Percentiles rank a stretch among this genome's conserved stretches.
These are phyloP conservation scores for Pararge aegeria DNA, from an alignment of 1,140 invertebrate genomes.

Conservation along the genomic window DNA sequence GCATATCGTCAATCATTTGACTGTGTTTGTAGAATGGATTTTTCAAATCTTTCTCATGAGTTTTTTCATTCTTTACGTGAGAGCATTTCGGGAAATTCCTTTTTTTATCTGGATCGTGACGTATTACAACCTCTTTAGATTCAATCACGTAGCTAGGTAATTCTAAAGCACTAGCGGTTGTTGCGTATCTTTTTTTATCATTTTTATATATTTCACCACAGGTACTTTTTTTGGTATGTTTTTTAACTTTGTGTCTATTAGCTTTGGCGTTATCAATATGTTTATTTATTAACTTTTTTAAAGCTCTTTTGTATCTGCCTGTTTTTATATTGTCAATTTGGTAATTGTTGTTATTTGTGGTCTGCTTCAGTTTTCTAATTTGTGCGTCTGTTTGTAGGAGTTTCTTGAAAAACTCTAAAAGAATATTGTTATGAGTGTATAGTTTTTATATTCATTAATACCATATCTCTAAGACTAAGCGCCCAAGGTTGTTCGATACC, in stretches of 20 bases:
- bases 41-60: conserved; percentile 50
- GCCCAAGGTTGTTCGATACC: too few relatives aligned
- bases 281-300: conserved; percentile 19
- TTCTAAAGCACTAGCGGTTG: background rate
- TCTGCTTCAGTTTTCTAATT: conserved; percentile 50
- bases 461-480: too few relatives aligned
- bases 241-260: background rate
- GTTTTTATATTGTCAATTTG: conserved; percentile 18
- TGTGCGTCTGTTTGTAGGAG: conserved; percentile 57
- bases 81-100: conserved; percentile 50
- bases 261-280: conserved; percentile 7
- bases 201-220: conserved; percentile 1
- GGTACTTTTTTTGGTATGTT: conserved; percentile 1
- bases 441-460: background rate
- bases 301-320: conserved; percentile 47
- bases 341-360: conserved; percentile 19
- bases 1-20: conserved; percentile 48
- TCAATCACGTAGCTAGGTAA: conserved; percentile 40
- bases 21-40: conserved; percentile 57
- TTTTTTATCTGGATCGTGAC: conserved; percentile 36
- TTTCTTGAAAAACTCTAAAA: conserved; percentile 60
- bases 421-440: background rate
- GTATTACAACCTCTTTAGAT: conserved; percentile 42
- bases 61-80: conserved; percentile 40
- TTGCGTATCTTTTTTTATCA: conserved; percentile 23